A percentile compares a stretch with the other conserved stretches of the same genome.
Conservation (phyloP, 30 jellyfish, hydroid and myxozoan species). For the Cassiopea andromeda region DNA sequence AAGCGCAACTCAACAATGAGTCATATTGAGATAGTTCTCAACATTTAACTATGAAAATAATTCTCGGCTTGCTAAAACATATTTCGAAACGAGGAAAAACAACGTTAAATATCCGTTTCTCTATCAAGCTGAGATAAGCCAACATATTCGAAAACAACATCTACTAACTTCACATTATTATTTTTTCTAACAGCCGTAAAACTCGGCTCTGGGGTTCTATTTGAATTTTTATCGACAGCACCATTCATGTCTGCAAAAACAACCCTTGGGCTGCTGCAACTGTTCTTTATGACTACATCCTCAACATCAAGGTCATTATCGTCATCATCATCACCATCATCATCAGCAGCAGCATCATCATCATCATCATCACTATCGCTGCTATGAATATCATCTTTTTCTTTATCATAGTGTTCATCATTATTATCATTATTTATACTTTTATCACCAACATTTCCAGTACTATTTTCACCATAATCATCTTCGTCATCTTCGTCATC, state of each 20-base stretch:
- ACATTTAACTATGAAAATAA: not conserved
- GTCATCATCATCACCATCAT: not conserved
- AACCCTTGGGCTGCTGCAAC: not conserved
- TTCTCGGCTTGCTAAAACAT: not conserved
- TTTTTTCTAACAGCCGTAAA: not conserved
- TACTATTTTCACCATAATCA: not conserved
- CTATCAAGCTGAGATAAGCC: slow-evolving; percentile 39
- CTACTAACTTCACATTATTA: not conserved
- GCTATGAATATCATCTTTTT: not conserved
- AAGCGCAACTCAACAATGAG: not conserved
- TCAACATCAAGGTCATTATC: not conserved
- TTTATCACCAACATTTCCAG: not conserved
- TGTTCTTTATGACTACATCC: not conserved
- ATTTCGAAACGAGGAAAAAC: not conserved
- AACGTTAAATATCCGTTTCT: slow-evolving; percentile 46
- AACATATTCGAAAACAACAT: slow-evolving; percentile 22
- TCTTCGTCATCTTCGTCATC: slow-evolving; percentile 13
- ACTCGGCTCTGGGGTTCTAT: slow-evolving; percentile 17
- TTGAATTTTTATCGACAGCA: slow-evolving; percentile 10
- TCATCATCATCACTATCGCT: slow-evolving; percentile 6
- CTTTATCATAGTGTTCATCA: not conserved
- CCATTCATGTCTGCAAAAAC: slow-evolving; percentile 10
- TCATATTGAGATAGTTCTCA: not conserved
- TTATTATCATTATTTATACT: not conserved
- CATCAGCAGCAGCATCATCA: not conserved